These are phyloP conservation scores for Philotrypesis tridentata DNA, from an alignment of 1,140 invertebrate species.

Conservation along the genomic window DNA sequence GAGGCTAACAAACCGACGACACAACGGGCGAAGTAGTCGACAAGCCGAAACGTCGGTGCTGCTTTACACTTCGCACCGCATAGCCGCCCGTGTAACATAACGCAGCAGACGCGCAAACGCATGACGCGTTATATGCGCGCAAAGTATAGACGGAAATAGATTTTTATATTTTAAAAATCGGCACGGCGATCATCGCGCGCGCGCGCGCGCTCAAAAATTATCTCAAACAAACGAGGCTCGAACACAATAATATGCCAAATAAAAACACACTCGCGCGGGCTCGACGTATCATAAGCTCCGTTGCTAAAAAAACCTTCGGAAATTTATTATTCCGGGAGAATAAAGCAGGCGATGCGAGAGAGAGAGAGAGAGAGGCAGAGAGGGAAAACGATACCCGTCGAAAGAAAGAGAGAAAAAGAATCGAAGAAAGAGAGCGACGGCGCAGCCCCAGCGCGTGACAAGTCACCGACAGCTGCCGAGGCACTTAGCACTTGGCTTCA, in stretches of 20 bases:
- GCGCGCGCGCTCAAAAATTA: too few species aligned
- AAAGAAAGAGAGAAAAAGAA: background rate
- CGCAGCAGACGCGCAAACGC: background rate
- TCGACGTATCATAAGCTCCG: too few species aligned
- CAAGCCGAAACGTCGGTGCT: background rate
- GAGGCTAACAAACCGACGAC: background rate
- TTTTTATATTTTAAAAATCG: too few species aligned
- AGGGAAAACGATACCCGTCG: background rate
- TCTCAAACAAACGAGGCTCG: too few species aligned
- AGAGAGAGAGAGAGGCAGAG: background rate
- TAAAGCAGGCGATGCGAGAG: background rate
- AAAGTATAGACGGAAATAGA: too few species aligned
- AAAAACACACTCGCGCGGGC: background rate
- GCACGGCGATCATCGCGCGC: too few species aligned
- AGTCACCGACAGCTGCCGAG: constrained; percentile 66
- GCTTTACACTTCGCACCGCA: too few species aligned
- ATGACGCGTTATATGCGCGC: too few species aligned
- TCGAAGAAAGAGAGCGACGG: constrained; percentile 6
- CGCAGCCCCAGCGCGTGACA: constrained; percentile 55
- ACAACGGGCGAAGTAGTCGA: background rate
- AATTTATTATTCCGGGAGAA: background rate
- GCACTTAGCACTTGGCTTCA: constrained; percentile 56
- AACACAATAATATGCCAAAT: background rate
- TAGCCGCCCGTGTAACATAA: background rate
- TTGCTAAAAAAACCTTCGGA: background rate